Base-by-base conservation (phyloP, 1,140 invertebrate genomes). In the Papilio glaucus region DNA sequence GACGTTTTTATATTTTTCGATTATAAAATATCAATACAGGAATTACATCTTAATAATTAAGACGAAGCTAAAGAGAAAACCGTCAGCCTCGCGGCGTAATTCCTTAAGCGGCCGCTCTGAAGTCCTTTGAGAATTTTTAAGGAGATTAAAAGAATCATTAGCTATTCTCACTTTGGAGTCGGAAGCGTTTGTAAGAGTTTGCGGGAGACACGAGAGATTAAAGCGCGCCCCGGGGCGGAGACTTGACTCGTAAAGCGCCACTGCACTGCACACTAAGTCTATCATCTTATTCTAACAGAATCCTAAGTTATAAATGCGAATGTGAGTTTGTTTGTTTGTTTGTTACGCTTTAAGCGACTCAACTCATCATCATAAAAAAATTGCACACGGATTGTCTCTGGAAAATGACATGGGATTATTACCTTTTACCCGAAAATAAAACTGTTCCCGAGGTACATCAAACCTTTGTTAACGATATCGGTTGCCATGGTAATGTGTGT, bases 101-200 rank as follows among this genome's bases (percentile, higher is more conserved):
- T 76, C 33, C 73, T 72, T 77, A 41, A 70, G 67, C 70, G 26
- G 77, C 53, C 80, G 71, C 87, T 88, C 6, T 84, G 83, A 85
- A 84, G 74, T 86, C 81, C 84, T 89, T 87, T 85, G 81, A 85
- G 85, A 84, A 89, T 90, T 87, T 83, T 85, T 84, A 85, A 86
- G 68, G 75, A 89, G 88, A 90, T 90, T 89, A 90, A 83, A 85
- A 85, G 80, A 87, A 84, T 86, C 84, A 91, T 91, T 89, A 89
- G 76, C 72, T 78, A 91, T 91, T 91, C 89, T 80, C 77, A 87
- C 83, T 89, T 80, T 78, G 72, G 62, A 72, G 71, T 69, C 57
- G 70, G 45, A 60, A 72, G 61, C 68, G 69, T 80, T 86, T 83
- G 80, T 62, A 78, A 77, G 79, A 83, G 73, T 82, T 85, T 87